Base-by-base conservation (phyloP, 1,140 invertebrate genomes). In the Thrips palmi region DNA sequence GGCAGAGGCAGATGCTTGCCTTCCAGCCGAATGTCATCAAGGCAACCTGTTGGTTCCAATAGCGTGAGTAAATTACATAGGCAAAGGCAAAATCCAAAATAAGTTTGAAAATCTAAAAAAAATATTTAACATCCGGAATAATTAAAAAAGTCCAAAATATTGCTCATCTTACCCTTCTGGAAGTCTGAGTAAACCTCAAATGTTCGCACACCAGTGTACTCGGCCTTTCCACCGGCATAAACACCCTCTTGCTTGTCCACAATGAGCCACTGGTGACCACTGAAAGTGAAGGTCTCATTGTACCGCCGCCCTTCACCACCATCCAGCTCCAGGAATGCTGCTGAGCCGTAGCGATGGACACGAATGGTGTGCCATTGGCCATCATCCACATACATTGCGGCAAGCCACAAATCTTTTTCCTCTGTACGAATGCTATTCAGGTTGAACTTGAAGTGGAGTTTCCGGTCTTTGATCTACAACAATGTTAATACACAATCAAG, bases 131-230 rank as follows among this genome's bases (percentile, higher is more conserved):
- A 6, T 6, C 11, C 7, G n/a, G 8, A 37, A 10, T 40, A 43
- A 23, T 11, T 22, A 27, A 24, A 24, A 28, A 15, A 37, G 24
- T 37, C 41, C 28, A 29, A 25, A 33, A 28, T 27, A 7, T 8
- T 12, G 28, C 28, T 33, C 43, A 29, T 28, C 43, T 54, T 55
- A 83, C 80, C 78, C 68, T 91, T 87, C 50, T 91, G 83, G 57
- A 85, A 92, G 56, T 93, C 88, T n/a, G 84, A 79, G 52, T 89
- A 89, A 4, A 93, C 87, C 61, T 91, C 85, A 54, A 88, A 89
- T 1, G 84, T 88, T 34, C 82, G 58, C 1, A 88, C 81, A 18
- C 87, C 86, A 15, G 87, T 88, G 51, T 92, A 92, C 52, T 92
- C 86, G 3, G 87, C 88, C 59, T 92, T 92, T 5, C 88, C 88